Conservation (phyloP, 2,888 invertebrate species). For the Timandra comae region DNA sequence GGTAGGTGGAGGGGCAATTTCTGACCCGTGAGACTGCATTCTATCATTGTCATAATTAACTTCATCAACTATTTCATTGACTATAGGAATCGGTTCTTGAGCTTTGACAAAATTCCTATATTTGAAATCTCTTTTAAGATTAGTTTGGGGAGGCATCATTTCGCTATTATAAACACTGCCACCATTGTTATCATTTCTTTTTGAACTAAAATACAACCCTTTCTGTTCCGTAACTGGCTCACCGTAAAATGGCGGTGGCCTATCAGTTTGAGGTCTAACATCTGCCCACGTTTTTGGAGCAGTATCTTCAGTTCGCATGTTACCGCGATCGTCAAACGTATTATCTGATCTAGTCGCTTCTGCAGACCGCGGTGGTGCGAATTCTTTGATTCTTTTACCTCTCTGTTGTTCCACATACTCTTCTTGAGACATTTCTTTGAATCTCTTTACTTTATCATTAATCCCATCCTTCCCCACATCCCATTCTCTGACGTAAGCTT, state of each 20-base stretch:
- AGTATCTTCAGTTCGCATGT: slow-evolving; percentile 24
- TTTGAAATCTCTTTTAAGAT: slow-evolving; percentile 38
- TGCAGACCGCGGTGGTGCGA: slow-evolving; percentile 80
- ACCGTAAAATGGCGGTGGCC: too few relatives aligned
- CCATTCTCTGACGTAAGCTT: slow-evolving; percentile 81
- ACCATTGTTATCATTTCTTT: slow-evolving; percentile 3
- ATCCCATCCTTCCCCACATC: slow-evolving; percentile 83
- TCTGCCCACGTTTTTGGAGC: slow-evolving; percentile 52
- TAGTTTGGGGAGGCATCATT: background rate
- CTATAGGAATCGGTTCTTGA: slow-evolving; percentile 45
- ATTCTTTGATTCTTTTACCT: slow-evolving; percentile 82
- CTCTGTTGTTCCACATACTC: slow-evolving; percentile 87
- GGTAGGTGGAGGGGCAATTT: slow-evolving; percentile 81
- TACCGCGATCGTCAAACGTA: slow-evolving; percentile 51
- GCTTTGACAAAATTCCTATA: slow-evolving; percentile 58
- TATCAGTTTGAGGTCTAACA: slow-evolving; percentile 47
- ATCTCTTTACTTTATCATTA: slow-evolving; percentile 58
- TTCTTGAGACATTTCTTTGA: slow-evolving; percentile 81
- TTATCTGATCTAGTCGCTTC: slow-evolving; percentile 30
- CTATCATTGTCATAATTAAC: slow-evolving; percentile 4
- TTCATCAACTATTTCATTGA: slow-evolving; percentile 50
- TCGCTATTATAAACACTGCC: background rate
- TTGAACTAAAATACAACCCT: slow-evolving; percentile 53
- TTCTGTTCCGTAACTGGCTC: slow-evolving; percentile 36
- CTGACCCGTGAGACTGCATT: slow-evolving; percentile 35